These are phyloP conservation scores for Beroe forskalii DNA, from an alignment of 37 sponge, comb jelly and placozoan genomes.

Conservation along the genomic window DNA sequence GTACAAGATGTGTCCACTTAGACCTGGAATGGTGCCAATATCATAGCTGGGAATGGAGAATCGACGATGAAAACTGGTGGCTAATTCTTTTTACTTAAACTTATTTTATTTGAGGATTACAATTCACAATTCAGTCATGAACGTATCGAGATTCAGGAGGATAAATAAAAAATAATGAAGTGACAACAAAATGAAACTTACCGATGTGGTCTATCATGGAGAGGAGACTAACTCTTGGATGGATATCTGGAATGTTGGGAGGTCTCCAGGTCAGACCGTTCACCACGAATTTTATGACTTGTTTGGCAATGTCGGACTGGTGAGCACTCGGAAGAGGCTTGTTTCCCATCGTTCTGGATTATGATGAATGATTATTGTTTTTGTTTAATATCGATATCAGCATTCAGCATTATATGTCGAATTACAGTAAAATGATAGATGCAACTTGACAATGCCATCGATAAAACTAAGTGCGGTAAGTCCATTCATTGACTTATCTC, in stretches of 20 bases:
- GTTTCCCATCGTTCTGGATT: background rate
- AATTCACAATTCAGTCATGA: too few relatives aligned
- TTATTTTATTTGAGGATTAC: too few relatives aligned
- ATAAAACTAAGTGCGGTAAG: too few relatives aligned
- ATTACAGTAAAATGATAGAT: too few relatives aligned
- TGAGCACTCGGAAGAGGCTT: slow-evolving; percentile 24
- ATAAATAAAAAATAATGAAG: too few relatives aligned
- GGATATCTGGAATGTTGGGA: slow-evolving; percentile 38
- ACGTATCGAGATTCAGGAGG: too few relatives aligned
- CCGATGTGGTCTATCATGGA: slow-evolving; percentile 53
- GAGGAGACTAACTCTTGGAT: slow-evolving; percentile 37
- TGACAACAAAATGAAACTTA: too few relatives aligned
- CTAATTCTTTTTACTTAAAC: too few relatives aligned
- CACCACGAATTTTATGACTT: slow-evolving; percentile 16
- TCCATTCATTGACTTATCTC: too few relatives aligned
- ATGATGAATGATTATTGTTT: background rate
- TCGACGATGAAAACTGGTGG: background rate
- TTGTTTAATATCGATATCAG: too few relatives aligned
- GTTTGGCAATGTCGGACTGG: slow-evolving; percentile 58
- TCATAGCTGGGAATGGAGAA: background rate
- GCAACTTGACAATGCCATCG: too few relatives aligned
- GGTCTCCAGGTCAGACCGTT: slow-evolving; percentile 57
- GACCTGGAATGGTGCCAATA: slow-evolving; percentile 5
- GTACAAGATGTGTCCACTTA: slow-evolving; percentile 31
- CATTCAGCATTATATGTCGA: too few relatives aligned